These are phyloP conservation scores for Meandrusa payeni DNA, from an alignment of 2,888 invertebrate species.

Conservation along the genomic window DNA sequence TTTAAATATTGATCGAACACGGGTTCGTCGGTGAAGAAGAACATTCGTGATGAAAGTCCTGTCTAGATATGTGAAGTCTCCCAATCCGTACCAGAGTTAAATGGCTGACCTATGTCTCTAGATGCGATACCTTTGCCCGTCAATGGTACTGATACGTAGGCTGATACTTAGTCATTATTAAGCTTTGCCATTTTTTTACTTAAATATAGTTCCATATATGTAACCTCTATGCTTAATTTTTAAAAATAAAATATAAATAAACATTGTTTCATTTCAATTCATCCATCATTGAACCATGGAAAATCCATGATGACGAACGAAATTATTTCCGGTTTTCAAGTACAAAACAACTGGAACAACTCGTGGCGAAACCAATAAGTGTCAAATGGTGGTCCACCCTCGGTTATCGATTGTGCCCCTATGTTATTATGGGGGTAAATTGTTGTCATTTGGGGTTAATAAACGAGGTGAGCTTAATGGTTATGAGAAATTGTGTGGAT, in stretches of 20 bases:
- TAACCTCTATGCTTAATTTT: no score
- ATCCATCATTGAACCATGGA: conserved; percentile 13
- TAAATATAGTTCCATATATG: no score
- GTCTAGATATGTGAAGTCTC: no score
- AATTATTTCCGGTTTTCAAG: conserved; percentile 24
- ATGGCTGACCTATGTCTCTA: no score
- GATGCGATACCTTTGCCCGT: no score
- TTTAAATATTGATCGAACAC: no score
- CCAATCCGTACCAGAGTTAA: no score
- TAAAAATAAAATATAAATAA: conserved; percentile 1
- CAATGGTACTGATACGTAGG: no score
- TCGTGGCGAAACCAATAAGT: conserved; percentile 33
- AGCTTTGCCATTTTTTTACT: no score
- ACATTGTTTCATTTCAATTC: conserved; percentile 13
- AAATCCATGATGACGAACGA: conserved; percentile 9
- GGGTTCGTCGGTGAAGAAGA: no score
- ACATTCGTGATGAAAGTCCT: no score
- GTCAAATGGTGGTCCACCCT: conserved; percentile 33
- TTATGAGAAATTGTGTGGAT: neutral
- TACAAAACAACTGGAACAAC: conserved; percentile 11
- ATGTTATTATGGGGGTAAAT: conserved; percentile 26
- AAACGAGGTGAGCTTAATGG: conserved; percentile 20
- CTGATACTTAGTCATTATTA: no score
- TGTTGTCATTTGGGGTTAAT: conserved; percentile 25
- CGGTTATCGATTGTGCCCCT: conserved; percentile 28